These are phyloP conservation scores for Hedya salicella DNA, from an alignment of 2,888 invertebrate genomes.

Conservation along the genomic window DNA sequence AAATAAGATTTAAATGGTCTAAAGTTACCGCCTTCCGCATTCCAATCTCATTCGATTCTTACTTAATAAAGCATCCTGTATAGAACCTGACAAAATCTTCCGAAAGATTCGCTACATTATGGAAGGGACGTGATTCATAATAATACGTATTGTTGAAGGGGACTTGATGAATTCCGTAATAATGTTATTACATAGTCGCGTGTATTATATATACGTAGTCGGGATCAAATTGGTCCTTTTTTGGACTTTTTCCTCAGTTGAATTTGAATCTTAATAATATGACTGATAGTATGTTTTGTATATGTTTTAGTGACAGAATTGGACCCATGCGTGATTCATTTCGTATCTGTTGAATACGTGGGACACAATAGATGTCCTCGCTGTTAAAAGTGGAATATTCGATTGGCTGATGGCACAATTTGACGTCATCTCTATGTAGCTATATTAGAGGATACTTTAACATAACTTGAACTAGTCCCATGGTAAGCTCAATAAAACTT, in stretches of 20 bases:
- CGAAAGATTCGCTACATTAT: neutral
- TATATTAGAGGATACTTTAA: too few relatives aligned
- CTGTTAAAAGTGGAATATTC: too few relatives aligned
- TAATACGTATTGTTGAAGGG: conserved; percentile 2
- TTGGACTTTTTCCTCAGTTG: neutral
- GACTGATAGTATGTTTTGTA: neutral
- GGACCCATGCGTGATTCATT: neutral
- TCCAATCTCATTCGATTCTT: too few relatives aligned
- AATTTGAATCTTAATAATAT: neutral
- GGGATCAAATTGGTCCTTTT: neutral
- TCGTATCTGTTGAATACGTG: neutral
- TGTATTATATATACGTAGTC: too few relatives aligned
- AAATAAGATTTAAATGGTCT: too few relatives aligned
- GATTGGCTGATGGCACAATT: too few relatives aligned
- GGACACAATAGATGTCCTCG: too few relatives aligned
- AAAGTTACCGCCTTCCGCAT: too few relatives aligned
- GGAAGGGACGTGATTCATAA: neutral
- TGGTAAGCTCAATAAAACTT: too few relatives aligned
- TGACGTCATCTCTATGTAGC: too few relatives aligned
- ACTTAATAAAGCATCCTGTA: too few relatives aligned
- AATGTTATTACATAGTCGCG: neutral
- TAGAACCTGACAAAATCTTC: neutral
- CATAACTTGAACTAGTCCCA: too few relatives aligned
- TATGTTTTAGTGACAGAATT: neutral
- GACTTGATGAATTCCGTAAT: conserved; percentile 1